Conservation (phyloP, 2,888 invertebrate species). For the Sarcophaga caerulescens region DNA sequence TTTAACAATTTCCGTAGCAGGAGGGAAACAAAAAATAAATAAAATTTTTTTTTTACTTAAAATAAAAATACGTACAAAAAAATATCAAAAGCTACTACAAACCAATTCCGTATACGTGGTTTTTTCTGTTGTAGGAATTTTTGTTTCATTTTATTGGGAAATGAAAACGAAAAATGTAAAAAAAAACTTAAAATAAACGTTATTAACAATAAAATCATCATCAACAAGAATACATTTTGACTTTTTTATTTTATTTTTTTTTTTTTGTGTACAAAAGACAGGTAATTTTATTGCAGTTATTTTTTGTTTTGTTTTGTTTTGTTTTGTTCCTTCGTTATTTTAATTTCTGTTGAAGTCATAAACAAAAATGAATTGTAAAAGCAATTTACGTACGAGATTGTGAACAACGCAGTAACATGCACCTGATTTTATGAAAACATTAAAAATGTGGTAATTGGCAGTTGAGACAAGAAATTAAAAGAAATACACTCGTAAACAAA, state of each 20-base stretch:
- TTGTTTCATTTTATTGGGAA: background rate
- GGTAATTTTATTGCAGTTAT: slow-evolving; percentile 5
- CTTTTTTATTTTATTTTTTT: too few species aligned
- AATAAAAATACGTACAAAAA: background rate
- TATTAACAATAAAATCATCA: slow-evolving; percentile 37
- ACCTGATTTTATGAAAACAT: background rate
- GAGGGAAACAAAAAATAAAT: background rate
- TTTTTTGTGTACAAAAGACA: background rate
- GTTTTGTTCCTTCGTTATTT: slow-evolving; percentile 17
- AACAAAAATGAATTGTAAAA: background rate
- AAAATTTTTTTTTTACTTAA: slow-evolving; percentile 7
- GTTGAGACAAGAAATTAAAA: background rate
- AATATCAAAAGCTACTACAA: background rate
- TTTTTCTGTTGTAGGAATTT: too few species aligned
- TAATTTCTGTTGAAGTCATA: background rate
- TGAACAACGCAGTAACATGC: background rate
- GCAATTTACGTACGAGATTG: slow-evolving; percentile 19
- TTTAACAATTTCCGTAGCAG: slow-evolving; percentile 21
- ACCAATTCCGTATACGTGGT: slow-evolving; percentile 20
- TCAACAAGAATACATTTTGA: slow-evolving; percentile 5
- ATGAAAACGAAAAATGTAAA: background rate
- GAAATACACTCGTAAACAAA: too few species aligned
- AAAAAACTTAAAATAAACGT: background rate
- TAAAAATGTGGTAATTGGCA: background rate
- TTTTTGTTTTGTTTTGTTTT: background rate